phyloP scores from a whole-genome alignment of 2,113 vertebrate species.

The Gallinago media region DNA sequence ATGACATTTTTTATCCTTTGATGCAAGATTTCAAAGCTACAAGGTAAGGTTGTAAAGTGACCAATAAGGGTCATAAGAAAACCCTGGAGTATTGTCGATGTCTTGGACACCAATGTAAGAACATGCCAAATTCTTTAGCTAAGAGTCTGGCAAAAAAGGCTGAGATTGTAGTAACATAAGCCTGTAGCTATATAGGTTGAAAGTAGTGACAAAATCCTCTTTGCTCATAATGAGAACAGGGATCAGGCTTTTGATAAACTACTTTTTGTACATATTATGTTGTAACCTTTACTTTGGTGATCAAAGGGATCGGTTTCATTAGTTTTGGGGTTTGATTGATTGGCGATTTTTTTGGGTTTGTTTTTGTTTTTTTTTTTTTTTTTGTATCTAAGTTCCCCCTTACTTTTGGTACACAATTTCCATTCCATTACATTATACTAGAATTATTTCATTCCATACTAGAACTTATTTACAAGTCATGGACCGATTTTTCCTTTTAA shows the following conservation, averaged over 20 bases:
- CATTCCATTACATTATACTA: not conserved
- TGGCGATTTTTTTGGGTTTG: not conserved
- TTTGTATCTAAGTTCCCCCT: not conserved
- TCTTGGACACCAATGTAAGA: not conserved
- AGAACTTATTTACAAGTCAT: not conserved
- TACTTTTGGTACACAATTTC: not conserved
- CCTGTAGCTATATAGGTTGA: not conserved
- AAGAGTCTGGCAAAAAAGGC: not conserved
- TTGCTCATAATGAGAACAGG: not conserved
- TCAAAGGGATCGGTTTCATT: not conserved
- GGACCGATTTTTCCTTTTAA: not conserved
- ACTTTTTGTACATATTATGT: not conserved
- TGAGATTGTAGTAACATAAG: not conserved
- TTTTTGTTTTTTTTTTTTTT: not conserved
- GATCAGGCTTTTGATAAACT: not conserved
- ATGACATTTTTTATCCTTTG: constrained; percentile 36
- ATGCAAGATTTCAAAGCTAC: constrained; percentile 43
- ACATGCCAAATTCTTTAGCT: not conserved
- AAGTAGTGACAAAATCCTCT: not conserved
- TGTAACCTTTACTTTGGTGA: not conserved
- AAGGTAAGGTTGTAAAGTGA: not conserved
- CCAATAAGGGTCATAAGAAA: not conserved
- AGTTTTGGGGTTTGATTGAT: not conserved
- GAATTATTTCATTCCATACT: too few species aligned
- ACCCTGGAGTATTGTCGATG: not conserved